Percentiles rank a stretch among this genome's conserved stretches.
Evolutionary conservation across 2,888 invertebrate species (phyloP).

Genomic region (Charanyca ferruginea): DNA sequence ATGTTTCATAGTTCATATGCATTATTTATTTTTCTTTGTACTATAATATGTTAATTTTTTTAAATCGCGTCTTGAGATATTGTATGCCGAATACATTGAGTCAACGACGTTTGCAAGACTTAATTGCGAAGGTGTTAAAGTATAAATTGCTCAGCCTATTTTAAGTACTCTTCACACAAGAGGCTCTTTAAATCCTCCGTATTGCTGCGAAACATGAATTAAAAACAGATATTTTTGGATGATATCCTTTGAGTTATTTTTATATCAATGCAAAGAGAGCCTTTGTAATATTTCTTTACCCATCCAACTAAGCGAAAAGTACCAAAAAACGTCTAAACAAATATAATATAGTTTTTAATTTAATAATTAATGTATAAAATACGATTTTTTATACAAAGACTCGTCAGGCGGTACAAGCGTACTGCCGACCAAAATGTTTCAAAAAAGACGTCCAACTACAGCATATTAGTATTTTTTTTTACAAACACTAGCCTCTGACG

Average conservation of each 20-base stretch:
- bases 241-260: too few species aligned
- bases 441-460: conserved; percentile 82
- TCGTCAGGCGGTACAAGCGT: conserved; percentile 75
- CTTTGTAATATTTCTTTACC: neutral
- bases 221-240: too few species aligned
- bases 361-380: conserved; percentile 89
- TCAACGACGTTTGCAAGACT: too few species aligned
- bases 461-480: conserved; percentile 66
- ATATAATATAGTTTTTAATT: conserved; percentile 71
- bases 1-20: too few species aligned
- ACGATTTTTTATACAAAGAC: conserved; percentile 88
- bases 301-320: conserved; percentile 45
- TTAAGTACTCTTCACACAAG: neutral
- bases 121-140: too few species aligned
- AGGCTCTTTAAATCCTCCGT: too few species aligned
- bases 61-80: too few species aligned
- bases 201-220: too few species aligned
- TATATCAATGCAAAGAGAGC: conserved; percentile 6
- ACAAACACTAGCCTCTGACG: conserved; percentile 70
- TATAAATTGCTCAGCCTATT: neutral
- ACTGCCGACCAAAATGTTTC: conserved; percentile 82
- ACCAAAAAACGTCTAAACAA: conserved; percentile 56
- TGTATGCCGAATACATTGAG: too few species aligned
- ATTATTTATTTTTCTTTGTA: too few species aligned
- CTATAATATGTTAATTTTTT: too few species aligned